phyloP scores from a whole-genome alignment of 2,888 invertebrate species.

The Plusia festucae region DNA sequence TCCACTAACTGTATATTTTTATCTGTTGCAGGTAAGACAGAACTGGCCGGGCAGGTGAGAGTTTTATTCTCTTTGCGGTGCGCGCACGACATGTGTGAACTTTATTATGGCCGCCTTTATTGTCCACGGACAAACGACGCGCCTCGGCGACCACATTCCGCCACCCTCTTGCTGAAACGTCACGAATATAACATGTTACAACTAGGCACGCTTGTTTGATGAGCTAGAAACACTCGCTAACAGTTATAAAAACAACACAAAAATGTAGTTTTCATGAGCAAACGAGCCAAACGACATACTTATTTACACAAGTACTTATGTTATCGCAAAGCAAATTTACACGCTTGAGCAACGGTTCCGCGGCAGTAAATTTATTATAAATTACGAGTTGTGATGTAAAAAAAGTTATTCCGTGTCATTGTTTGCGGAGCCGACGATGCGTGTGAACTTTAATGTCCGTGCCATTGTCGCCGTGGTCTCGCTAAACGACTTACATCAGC shows the following conservation, averaged over 20 bases:
- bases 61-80: constrained; percentile 78
- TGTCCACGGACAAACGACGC: constrained; percentile 66
- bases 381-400: constrained; percentile 72
- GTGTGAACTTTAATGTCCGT: constrained; percentile 74
- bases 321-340: constrained; percentile 76
- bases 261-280: constrained; percentile 44
- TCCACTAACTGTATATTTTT: constrained; percentile 74
- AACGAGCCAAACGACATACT: constrained; percentile 59
- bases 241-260: constrained; percentile 47
- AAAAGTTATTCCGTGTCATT: constrained; percentile 69
- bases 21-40: constrained; percentile 82
- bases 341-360: constrained; percentile 68
- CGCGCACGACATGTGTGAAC: constrained; percentile 78
- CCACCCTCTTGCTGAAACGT: constrained; percentile 52
- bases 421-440: constrained; percentile 73
- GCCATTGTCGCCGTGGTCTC: constrained; percentile 62
- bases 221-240: constrained; percentile 42
- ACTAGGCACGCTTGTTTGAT: constrained; percentile 44
- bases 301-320: constrained; percentile 71
- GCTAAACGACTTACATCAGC: constrained; percentile 70
- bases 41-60: constrained; percentile 75
- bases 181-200: constrained; percentile 62
- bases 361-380: constrained; percentile 70
- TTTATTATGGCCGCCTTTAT: constrained; percentile 81
- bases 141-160: constrained; percentile 60